Conservation (phyloP, 2,888 invertebrate genomes). For the Bugulina stolonifera region DNA sequence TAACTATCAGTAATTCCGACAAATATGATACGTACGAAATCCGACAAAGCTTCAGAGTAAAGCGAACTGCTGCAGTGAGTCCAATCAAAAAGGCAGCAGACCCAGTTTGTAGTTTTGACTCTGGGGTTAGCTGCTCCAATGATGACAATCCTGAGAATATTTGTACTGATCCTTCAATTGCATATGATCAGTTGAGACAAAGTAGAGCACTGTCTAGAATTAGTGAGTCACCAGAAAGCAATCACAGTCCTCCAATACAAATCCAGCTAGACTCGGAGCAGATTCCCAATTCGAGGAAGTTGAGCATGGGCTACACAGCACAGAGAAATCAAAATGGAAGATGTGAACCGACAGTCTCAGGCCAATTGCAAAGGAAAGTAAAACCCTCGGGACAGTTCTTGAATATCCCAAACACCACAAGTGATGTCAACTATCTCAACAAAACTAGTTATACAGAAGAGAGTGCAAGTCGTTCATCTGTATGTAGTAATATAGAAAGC, state of each 20-base stretch:
- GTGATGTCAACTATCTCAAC: background rate
- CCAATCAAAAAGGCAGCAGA: background rate
- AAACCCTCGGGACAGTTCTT: background rate
- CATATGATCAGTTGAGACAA: background rate
- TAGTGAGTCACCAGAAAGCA: background rate
- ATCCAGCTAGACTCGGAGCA: background rate
- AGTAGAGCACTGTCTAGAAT: background rate
- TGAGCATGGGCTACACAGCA: background rate
- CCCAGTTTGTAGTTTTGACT: constrained; percentile 5
- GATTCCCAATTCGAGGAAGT: background rate
- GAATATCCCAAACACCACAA: background rate
- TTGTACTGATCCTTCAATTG: background rate
- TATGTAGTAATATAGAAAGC: background rate
- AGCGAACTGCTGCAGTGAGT: background rate
- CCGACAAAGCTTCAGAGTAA: constrained; percentile 19
- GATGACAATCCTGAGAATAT: background rate
- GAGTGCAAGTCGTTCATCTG: background rate
- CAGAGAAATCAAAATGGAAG: background rate
- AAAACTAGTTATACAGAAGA: background rate
- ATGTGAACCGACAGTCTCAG: background rate
- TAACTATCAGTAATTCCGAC: constrained; percentile 9
- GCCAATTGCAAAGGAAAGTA: background rate
- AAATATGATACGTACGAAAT: constrained; percentile 21
- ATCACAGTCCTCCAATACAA: background rate
- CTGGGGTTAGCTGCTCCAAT: constrained; percentile 12